Conservation (phyloP, 2,888 invertebrate species). For the Beris morrisii region DNA sequence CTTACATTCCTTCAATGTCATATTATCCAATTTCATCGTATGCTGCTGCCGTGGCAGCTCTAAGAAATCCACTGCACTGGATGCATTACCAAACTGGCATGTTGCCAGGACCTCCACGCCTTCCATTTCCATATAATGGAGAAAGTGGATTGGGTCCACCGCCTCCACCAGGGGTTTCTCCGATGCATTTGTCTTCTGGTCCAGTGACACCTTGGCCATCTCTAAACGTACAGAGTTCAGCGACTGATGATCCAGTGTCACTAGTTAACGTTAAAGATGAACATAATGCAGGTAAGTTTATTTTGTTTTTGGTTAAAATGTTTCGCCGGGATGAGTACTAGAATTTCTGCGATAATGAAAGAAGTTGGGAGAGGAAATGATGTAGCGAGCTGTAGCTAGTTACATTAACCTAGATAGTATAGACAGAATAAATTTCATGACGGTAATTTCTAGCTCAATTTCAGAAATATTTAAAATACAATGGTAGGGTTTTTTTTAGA, state of each 20-base stretch:
- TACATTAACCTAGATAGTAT: not conserved
- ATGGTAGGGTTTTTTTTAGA: too few relatives aligned
- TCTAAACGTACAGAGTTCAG: slow-evolving; percentile 34
- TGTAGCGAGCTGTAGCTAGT: not conserved
- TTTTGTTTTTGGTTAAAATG: not conserved
- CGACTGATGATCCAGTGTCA: slow-evolving; percentile 46
- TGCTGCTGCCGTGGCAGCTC: slow-evolving; percentile 52
- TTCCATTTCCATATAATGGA: slow-evolving; percentile 49
- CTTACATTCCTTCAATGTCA: slow-evolving; percentile 54
- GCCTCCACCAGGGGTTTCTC: slow-evolving; percentile 39
- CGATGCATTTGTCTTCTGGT: slow-evolving; percentile 41
- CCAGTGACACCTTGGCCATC: slow-evolving; percentile 30
- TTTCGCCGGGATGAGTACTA: slow-evolving; percentile 1
- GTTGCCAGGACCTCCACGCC: slow-evolving; percentile 49
- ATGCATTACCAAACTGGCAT: slow-evolving; percentile 58
- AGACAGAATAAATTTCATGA: too few relatives aligned
- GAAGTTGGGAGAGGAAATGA: too few relatives aligned
- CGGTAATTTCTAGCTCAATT: too few relatives aligned
- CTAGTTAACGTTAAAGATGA: slow-evolving; percentile 56
- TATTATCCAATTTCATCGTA: slow-evolving; percentile 47
- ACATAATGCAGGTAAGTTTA: slow-evolving; percentile 55
- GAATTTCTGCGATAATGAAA: not conserved
- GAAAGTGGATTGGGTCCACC: slow-evolving; percentile 32
- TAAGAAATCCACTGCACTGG: slow-evolving; percentile 59
- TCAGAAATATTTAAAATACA: too few relatives aligned